phyloP scores from a whole-genome alignment of 1,140 invertebrate genomes.

The Pseudobourletiella spinata region DNA sequence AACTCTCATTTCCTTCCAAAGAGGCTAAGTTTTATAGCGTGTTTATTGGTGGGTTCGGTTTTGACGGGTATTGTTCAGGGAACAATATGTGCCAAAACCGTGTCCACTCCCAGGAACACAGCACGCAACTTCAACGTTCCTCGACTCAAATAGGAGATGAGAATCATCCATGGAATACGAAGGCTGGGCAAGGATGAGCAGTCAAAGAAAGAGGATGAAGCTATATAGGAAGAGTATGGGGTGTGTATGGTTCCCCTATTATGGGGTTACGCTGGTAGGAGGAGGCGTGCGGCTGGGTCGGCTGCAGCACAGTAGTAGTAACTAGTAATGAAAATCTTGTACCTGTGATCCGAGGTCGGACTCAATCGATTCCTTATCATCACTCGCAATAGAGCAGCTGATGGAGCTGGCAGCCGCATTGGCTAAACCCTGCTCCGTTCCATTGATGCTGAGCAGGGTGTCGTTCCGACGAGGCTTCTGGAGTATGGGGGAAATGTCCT shows the following conservation, averaged over 20 bases:
- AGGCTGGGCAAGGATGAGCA: background rate
- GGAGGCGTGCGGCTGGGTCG: no score
- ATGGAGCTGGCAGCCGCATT: conserved; percentile 26
- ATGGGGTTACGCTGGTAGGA: background rate
- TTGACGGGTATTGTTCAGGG: no score
- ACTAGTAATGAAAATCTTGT: background rate
- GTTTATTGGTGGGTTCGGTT: no score
- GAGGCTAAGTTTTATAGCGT: no score
- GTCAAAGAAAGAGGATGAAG: background rate
- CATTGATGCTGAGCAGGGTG: conserved; percentile 35
- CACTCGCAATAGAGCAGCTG: conserved; percentile 35
- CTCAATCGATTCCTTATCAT: conserved; percentile 36
- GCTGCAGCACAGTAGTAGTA: no score
- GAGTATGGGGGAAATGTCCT: conserved; percentile 21
- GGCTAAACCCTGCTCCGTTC: conserved; percentile 15
- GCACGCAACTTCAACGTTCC: no score
- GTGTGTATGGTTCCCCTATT: background rate
- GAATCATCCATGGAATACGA: no score
- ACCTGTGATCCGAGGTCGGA: conserved; percentile 34
- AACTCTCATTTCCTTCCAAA: no score
- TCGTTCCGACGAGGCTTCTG: conserved; percentile 27
- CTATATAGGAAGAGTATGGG: background rate
- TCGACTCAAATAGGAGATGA: no score
- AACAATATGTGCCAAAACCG: no score
- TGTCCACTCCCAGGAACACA: no score